Base-by-base conservation (phyloP, 2,113 vertebrate genomes). In the Perca flavescens region DNA sequence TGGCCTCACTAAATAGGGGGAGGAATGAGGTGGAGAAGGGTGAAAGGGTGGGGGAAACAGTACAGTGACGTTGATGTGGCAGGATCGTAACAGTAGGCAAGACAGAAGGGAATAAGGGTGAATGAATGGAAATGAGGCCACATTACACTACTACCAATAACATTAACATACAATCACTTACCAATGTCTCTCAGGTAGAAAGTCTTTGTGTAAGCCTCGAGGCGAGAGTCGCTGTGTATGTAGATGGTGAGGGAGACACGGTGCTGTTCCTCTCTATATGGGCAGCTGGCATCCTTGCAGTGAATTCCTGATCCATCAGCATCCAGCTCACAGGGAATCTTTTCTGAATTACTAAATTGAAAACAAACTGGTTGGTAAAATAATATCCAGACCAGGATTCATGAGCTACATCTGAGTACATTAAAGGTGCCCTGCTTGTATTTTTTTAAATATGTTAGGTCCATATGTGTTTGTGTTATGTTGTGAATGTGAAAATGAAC, bases 151-250 rank as follows among this genome's bases (percentile, higher is more conserved):
- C 34, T 17, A 28, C 22, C n/a, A 6, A 12, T 12, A 21, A 40
- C 6, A 12, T 50, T n/a, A 21, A 40, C 12, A 61, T 7, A 12
- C 17, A 74, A 49, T 14, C 21, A 69, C 90, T 68, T 78, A 96
- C 95, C 92, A 7, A 96, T 95, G 1, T 95, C 94, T 73, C 80
- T 80, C 64, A 96, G 83, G 92, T 86, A 93, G 86, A 96, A 96
- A 2, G 15, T 13, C 66, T 54, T 93, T 1, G 64, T 67, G 86
- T 95, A 95, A 17, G 77, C 83, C 77, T 96, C 95, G 3, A 95
- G 74, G 2, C 79, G 89, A 56, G 76, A 80, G 17, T n/a, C 5
- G 68, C 84, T 93, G 74, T 76, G 46, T 5, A 95, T 85, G 84
- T 94, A 87, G 19, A 95, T 1, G 0, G 79, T 91, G 53, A 96